A percentile compares a stretch with the other conserved stretches of the same genome.
Conservation (phyloP, 2,888 invertebrate genomes). For the Ellobium chinense region DNA sequence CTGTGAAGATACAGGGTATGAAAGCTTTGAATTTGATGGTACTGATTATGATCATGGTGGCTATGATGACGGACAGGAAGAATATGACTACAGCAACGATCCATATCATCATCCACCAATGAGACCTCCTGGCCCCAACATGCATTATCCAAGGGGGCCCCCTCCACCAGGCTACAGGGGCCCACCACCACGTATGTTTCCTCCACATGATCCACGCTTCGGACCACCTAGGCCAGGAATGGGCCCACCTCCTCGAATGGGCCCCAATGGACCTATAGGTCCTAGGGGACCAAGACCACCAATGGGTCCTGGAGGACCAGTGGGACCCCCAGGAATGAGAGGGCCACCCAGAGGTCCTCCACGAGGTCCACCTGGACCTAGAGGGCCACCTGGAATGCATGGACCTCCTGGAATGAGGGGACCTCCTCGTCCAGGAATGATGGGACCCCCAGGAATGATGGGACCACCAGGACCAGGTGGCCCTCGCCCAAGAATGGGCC, state of each 20-base stretch:
- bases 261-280: conserved; percentile 47
- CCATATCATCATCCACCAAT: conserved; percentile 48
- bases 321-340: conserved; percentile 58
- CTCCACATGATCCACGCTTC: conserved; percentile 47
- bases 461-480: conserved; percentile 56
- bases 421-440: conserved; percentile 50
- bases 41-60: conserved; percentile 43
- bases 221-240: conserved; percentile 48
- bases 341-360: conserved; percentile 57
- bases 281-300: conserved; percentile 46
- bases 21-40: conserved; percentile 47
- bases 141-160: conserved; percentile 47
- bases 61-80: conserved; percentile 32
- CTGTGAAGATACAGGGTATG: conserved; percentile 48
- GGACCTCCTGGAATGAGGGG: conserved; percentile 57
- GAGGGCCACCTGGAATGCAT: conserved; percentile 58
- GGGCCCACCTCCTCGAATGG: conserved; percentile 47
- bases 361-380: conserved; percentile 57
- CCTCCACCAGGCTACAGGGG: conserved; percentile 47
- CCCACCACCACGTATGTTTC: conserved; percentile 50
- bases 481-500: conserved; percentile 48
- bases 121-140: conserved; percentile 40
- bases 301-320: conserved; percentile 54
- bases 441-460: conserved; percentile 53
- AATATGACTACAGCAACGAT: conserved; percentile 39